Conservation (phyloP, 2,888 invertebrate genomes). For the Drosophila stalkeri region DNA sequence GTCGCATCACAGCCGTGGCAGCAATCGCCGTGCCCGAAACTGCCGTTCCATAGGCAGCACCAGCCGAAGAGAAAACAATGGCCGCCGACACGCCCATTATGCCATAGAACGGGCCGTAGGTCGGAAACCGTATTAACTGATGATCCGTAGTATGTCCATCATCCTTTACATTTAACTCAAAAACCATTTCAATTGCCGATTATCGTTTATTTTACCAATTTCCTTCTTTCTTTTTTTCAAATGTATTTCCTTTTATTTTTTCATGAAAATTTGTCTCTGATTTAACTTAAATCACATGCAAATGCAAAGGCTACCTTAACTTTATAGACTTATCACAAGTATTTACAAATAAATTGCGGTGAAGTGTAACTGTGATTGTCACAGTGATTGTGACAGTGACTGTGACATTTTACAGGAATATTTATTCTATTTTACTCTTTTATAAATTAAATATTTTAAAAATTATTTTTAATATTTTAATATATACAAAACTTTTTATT, state of each 20-base stretch:
- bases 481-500: background rate
- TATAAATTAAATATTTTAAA: background rate
- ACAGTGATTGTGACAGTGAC: background rate
- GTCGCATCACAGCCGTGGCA: slow-evolving; percentile 99
- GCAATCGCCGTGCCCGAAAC: slow-evolving; percentile 93
- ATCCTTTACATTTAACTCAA: background rate
- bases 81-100: slow-evolving; percentile 60
- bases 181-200: background rate
- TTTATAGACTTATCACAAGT: background rate
- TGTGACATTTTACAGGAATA: background rate
- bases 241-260: background rate
- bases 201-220: background rate
- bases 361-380: background rate
- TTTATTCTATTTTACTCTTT: background rate
- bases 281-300: slow-evolving; percentile 50
- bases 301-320: slow-evolving; percentile 32
- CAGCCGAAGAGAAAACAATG: slow-evolving; percentile 84
- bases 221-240: too few relatives aligned
- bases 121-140: slow-evolving; percentile 21
- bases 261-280: slow-evolving; percentile 17
- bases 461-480: background rate
- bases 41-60: slow-evolving; percentile 93
- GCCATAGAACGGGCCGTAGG: slow-evolving; percentile 65
- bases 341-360: slow-evolving; percentile 10
- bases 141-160: rapidly evolving